These are phyloP conservation scores for Macrophya annulata DNA, from an alignment of 2,888 invertebrate genomes.

Conservation along the genomic window DNA sequence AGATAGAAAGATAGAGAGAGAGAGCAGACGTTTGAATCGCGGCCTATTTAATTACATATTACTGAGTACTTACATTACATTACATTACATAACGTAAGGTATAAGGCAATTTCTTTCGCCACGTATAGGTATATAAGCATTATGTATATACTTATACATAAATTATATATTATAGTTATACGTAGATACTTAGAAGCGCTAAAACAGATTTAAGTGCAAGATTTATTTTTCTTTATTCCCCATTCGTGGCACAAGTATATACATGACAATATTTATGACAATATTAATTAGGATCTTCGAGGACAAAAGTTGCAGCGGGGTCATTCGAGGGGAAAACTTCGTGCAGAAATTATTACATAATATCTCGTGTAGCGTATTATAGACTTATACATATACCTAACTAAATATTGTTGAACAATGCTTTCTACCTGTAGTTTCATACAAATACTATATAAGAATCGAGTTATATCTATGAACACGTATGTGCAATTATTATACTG, in stretches of 20 bases:
- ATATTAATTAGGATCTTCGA: constrained; percentile 8
- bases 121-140: not conserved
- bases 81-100: not conserved
- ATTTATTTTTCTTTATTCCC: not conserved
- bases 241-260: not conserved
- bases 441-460: not conserved
- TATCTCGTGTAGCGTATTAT: constrained; percentile 71
- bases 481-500: not conserved
- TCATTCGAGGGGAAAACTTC: constrained; percentile 19
- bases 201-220: not conserved
- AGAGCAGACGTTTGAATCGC: not conserved
- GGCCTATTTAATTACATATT: constrained; percentile 30
- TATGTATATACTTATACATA: not conserved
- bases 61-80: constrained; percentile 24
- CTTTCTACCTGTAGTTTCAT: constrained; percentile 9
- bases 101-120: not conserved
- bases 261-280: not conserved
- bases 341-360: constrained; percentile 71
- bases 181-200: constrained; percentile 12
- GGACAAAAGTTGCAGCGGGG: constrained; percentile 7
- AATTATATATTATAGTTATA: not conserved
- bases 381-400: constrained; percentile 57
- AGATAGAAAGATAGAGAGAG: not conserved
- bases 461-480: not conserved
- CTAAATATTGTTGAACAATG: constrained; percentile 43